Base-by-base conservation (phyloP, 2,797 vertebrate species). In the Bufotes viridis region DNA sequence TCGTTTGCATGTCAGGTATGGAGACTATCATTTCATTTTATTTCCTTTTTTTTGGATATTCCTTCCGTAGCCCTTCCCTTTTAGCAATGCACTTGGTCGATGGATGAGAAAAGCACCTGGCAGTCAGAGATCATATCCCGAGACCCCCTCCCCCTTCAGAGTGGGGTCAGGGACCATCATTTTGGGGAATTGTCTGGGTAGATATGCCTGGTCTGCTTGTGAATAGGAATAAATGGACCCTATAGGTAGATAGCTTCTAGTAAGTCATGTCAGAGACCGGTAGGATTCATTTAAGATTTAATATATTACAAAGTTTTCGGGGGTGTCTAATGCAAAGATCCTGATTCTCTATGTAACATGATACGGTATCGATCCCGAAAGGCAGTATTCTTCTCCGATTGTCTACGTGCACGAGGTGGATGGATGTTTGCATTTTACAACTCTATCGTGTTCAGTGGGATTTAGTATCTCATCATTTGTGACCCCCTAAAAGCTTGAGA, bases 1-100 rank as follows among this genome's bases (percentile, higher is more conserved):
- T 98, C 93, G 96, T 98, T 94, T 96, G 97, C 94, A 96, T 98
- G 95, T 97, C 97, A 97, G 98, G 98, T 99, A 97, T 89, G 96
- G 94, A 91, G 26, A 34, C 15, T 11, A 2, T 49, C 42, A 12
- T 49, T 0, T 75, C 53, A 55, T 55, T 42, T 42, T 6, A 42
- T 42, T 42, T 42, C 4, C 5, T 42, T 42, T 42, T 55, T 11
- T 55, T 0, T 10, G 0, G 12, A 55, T 55, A 82, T 72, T 60
- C 20, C 53, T 60, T 61, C 14, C 7, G 13, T 26, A 24, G 51
- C 14, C 51, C 13, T n/a, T 60, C 49, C 15, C 13, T 26, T 42
- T 24, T 17, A 34, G 53, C 34, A 26, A 53, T 49, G 11, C 24
- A 20, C 63, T 82, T 82, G 67, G 15, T 24, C 24, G 7, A 29